phyloP scores from a whole-genome alignment of 2,888 invertebrate genomes.

The Ypsolopha sequella region DNA sequence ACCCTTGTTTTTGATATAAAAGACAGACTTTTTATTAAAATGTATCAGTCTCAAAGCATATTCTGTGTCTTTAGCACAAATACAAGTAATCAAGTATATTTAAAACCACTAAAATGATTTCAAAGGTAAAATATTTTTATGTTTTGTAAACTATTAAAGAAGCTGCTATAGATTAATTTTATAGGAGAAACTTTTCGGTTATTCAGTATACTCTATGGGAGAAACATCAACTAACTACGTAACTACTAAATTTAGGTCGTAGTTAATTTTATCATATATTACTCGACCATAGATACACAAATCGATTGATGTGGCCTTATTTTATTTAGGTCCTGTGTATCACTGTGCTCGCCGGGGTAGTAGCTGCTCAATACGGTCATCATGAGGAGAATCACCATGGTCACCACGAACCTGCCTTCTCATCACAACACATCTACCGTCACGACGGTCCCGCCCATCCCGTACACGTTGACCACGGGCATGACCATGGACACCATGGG shows the following conservation, averaged over 20 bases:
- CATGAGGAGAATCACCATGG: constrained; percentile 12
- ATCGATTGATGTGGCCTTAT: background rate
- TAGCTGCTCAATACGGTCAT: constrained; percentile 29
- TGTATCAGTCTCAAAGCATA: constrained; percentile 38
- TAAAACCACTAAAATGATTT: constrained; percentile 18
- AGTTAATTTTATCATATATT: too few relatives aligned
- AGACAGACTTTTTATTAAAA: constrained; percentile 33
- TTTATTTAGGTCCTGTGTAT: constrained; percentile 25
- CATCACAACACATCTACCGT: constrained; percentile 44
- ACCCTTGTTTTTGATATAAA: constrained; percentile 54
- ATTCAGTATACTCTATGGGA: too few relatives aligned
- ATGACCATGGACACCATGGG: constrained; percentile 2
- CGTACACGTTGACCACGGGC: constrained; percentile 15
- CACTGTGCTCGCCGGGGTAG: constrained; percentile 26
- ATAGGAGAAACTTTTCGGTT: too few relatives aligned
- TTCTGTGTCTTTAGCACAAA: too few relatives aligned
- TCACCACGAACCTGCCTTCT: constrained; percentile 42
- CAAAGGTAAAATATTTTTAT: constrained; percentile 37
- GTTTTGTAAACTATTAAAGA: too few relatives aligned
- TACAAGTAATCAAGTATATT: too few relatives aligned
- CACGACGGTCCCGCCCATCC: constrained; percentile 37
- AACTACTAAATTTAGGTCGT: too few relatives aligned
- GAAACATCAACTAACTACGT: too few relatives aligned
- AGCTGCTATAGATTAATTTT: too few relatives aligned
- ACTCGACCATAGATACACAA: too few relatives aligned